These are phyloP conservation scores for Cephus runcator DNA, from an alignment of 2,888 invertebrate species.

Conservation along the genomic window DNA sequence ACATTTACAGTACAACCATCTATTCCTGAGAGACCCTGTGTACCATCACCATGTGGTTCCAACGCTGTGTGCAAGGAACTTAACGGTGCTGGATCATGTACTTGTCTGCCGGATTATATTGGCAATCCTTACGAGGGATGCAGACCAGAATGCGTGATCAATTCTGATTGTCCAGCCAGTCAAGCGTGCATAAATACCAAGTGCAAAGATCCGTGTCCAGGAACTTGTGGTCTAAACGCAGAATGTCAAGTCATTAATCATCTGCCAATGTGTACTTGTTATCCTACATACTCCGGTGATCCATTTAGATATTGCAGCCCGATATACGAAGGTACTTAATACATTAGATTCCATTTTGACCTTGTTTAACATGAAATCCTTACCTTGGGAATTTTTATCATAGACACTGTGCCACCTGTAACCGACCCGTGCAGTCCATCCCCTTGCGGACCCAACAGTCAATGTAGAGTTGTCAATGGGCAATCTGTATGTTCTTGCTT, in stretches of 20 bases:
- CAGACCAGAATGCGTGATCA: conserved; percentile 71
- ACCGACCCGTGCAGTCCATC: conserved; percentile 54
- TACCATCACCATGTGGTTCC: conserved; percentile 56
- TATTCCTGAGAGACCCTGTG: conserved; percentile 12
- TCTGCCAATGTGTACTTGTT: conserved; percentile 75
- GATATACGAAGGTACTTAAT: conserved; percentile 59
- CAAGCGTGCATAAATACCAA: conserved; percentile 58
- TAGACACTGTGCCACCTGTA: conserved; percentile 70
- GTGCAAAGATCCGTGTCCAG: conserved; percentile 57
- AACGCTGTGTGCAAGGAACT: conserved; percentile 62
- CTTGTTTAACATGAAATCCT: not conserved
- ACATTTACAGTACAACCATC: not conserved
- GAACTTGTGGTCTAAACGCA: conserved; percentile 60
- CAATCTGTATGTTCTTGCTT: conserved; percentile 69
- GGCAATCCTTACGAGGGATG: conserved; percentile 72
- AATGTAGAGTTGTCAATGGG: conserved; percentile 59
- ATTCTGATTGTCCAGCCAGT: conserved; percentile 53
- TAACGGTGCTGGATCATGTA: conserved; percentile 64
- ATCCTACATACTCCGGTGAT: conserved; percentile 75
- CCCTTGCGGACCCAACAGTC: conserved; percentile 75
- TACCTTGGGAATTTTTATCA: not conserved
- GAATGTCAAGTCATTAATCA: conserved; percentile 73
- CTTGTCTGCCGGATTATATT: conserved; percentile 59
- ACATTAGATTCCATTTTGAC: not conserved
- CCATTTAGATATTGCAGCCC: conserved; percentile 74